These are phyloP conservation scores for Phrynocephalus vlangalii DNA, from an alignment of 2,797 vertebrate species.

Conservation along the genomic window DNA sequence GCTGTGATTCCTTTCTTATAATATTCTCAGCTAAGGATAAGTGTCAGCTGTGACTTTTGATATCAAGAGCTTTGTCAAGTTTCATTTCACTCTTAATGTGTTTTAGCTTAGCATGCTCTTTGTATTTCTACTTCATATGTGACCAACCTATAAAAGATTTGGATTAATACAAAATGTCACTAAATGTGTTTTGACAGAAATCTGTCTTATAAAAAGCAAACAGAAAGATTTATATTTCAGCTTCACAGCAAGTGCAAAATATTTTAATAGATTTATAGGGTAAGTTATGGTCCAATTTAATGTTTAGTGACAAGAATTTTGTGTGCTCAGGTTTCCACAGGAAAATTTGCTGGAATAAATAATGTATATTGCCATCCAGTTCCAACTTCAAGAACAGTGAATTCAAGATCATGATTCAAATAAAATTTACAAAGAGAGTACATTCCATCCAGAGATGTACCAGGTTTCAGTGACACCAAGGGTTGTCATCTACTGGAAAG, in stretches of 20 bases:
- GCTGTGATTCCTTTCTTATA: neutral
- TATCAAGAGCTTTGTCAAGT: neutral
- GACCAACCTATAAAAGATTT: slow-evolving; percentile 7
- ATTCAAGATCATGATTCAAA: slow-evolving; percentile 3
- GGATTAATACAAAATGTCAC: neutral
- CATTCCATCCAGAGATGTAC: neutral
- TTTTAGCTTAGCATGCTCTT: neutral
- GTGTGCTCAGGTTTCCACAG: slow-evolving; percentile 8
- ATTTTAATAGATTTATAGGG: slow-evolving; percentile 11
- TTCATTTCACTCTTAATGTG: neutral
- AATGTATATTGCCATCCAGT: neutral
- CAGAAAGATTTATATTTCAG: slow-evolving; percentile 1
- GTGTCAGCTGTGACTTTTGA: neutral
- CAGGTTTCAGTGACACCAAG: neutral
- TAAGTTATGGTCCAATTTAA: slow-evolving; percentile 12
- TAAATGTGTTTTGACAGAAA: slow-evolving; percentile 1
- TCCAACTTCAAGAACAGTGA: neutral
- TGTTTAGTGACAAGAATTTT: slow-evolving; percentile 25
- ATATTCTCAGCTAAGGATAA: neutral
- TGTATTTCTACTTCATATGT: neutral
- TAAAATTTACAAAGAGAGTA: neutral
- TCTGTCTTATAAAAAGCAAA: slow-evolving; percentile 20
- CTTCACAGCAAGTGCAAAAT: slow-evolving; percentile 8
- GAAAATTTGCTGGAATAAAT: slow-evolving; percentile 17
- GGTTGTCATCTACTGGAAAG: neutral